A percentile compares a stretch with the other conserved stretches of the same genome.
Evolutionary conservation across 2,113 vertebrate species (phyloP).

Genomic region (Nansenia antarctica): DNA sequence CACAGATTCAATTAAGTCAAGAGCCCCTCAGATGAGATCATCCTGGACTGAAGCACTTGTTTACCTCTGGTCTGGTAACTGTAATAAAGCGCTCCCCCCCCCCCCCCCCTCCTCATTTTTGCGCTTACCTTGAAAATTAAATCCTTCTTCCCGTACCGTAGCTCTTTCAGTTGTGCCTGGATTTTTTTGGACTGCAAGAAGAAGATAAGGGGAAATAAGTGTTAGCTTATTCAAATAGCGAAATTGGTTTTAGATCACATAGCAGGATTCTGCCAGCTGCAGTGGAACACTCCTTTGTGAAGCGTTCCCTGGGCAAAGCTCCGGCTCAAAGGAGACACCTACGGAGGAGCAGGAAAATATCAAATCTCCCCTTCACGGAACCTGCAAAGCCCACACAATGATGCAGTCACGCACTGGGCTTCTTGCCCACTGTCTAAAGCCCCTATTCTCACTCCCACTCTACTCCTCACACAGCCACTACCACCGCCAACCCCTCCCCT

Average conservation of each 20-base stretch:
- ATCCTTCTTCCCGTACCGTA: slow-evolving; percentile 98
- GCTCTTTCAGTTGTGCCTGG: slow-evolving; percentile 97
- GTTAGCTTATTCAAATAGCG: slow-evolving; percentile 71
- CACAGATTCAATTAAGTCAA: slow-evolving; percentile 55
- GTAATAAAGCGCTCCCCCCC: slow-evolving; percentile 44
- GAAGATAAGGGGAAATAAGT: slow-evolving; percentile 74
- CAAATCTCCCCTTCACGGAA: slow-evolving; percentile 70
- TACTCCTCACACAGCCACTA: slow-evolving; percentile 5
- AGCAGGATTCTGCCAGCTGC: slow-evolving; percentile 67
- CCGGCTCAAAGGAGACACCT: slow-evolving; percentile 62
- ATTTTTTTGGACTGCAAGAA: slow-evolving; percentile 95
- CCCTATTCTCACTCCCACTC: slow-evolving; percentile 51
- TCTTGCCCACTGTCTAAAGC: slow-evolving; percentile 59
- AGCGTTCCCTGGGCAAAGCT: slow-evolving; percentile 63
- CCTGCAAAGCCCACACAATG: slow-evolving; percentile 64
- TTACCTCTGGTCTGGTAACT: slow-evolving; percentile 44
- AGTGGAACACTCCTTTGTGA: slow-evolving; percentile 66
- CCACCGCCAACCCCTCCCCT: slow-evolving; percentile 30
- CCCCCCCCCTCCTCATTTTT: slow-evolving; percentile 56
- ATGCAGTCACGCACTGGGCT: slow-evolving; percentile 60
- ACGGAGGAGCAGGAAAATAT: slow-evolving; percentile 64
- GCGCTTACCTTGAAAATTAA: slow-evolving; percentile 96
- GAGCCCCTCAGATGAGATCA: slow-evolving; percentile 48
- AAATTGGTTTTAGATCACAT: slow-evolving; percentile 81
- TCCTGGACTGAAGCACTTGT: slow-evolving; percentile 50